Conservation (phyloP, 2,797 vertebrate genomes). For the Urophycis tenuis region DNA sequence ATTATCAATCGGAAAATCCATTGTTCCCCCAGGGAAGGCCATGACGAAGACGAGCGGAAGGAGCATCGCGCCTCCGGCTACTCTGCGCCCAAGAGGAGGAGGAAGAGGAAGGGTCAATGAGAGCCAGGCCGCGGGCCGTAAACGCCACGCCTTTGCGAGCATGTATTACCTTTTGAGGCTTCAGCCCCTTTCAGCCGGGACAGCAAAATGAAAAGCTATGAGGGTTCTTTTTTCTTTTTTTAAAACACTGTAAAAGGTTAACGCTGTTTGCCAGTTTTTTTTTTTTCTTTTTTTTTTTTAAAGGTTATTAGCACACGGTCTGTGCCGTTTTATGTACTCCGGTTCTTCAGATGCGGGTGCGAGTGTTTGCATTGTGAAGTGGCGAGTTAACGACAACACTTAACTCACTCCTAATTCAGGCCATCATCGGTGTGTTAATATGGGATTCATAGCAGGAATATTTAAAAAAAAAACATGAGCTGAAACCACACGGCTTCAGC, state of each 20-base stretch:
- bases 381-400: neutral
- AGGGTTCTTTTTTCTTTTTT: constrained; percentile 17
- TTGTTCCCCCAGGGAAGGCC: constrained; percentile 82
- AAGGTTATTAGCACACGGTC: neutral
- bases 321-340: neutral
- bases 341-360: neutral
- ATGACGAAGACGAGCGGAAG: constrained; percentile 86
- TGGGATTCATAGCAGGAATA: neutral
- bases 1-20: constrained; percentile 55
- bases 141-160: neutral
- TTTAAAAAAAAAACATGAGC: neutral
- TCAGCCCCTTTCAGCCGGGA: neutral
- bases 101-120: constrained; percentile 58
- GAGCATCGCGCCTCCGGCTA: constrained; percentile 83
- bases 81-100: constrained; percentile 66
- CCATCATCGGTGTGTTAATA: neutral
- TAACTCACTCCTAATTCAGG: neutral
- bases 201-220: constrained; percentile 7
- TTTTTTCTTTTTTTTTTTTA: neutral
- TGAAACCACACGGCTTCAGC: neutral
- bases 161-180: neutral
- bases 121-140: constrained; percentile 21
- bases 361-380: neutral
- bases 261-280: neutral
- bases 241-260: neutral